phyloP scores from a whole-genome alignment of 2,113 vertebrate species.

The Motacilla tschutschensis region DNA sequence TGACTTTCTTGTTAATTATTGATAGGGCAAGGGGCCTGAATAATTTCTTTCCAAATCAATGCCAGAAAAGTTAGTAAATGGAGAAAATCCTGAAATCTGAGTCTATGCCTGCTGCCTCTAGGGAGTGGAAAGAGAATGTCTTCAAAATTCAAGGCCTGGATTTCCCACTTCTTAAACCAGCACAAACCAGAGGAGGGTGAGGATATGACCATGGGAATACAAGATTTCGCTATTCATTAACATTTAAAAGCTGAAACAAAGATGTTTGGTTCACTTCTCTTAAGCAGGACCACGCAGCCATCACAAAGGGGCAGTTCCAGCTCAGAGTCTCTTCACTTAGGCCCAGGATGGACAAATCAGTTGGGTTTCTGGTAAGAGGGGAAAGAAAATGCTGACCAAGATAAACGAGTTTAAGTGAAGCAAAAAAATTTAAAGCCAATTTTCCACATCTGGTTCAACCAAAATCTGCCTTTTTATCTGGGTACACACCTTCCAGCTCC shows the following conservation, averaged over 20 bases:
- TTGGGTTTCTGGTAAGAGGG: background rate
- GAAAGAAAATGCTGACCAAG: background rate
- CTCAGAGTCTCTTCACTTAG: background rate
- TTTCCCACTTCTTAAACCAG: background rate
- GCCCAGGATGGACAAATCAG: background rate
- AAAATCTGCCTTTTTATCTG: background rate
- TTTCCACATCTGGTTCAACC: background rate
- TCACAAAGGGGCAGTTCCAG: background rate
- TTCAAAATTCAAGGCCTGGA: background rate
- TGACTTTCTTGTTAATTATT: constrained; percentile 27
- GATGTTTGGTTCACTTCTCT: background rate
- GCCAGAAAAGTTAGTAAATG: background rate
- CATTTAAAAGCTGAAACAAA: constrained; percentile 2
- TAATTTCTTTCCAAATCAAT: constrained; percentile 13
- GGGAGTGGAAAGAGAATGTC: background rate
- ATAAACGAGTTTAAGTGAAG: background rate
- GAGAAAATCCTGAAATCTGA: constrained; percentile 21
- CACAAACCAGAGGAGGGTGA: background rate
- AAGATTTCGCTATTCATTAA: background rate
- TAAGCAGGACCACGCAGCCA: background rate
- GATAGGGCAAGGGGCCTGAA: background rate
- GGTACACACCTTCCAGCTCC: background rate
- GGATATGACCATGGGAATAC: background rate
- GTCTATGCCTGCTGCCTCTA: background rate
- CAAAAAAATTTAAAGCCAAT: background rate